A percentile compares a stretch with the other conserved stretches of the same genome.
These are phyloP conservation scores for Orchestes rusci DNA, from an alignment of 2,888 invertebrate species.

Conservation along the genomic window DNA sequence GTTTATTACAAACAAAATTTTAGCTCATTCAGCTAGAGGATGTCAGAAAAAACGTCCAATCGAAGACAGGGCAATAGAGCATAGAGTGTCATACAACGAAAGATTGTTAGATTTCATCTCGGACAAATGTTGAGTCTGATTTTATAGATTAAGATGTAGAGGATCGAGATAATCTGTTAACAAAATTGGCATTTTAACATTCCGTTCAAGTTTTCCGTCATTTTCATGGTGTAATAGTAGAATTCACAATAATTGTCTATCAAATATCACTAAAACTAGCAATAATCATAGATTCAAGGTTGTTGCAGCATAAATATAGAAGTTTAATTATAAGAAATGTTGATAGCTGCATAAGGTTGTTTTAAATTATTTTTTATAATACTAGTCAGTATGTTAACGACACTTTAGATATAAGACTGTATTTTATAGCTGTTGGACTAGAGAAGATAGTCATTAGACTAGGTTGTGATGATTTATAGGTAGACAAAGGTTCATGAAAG, in stretches of 20 bases:
- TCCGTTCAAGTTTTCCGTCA: too few relatives aligned
- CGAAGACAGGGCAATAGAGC: conserved; percentile 34
- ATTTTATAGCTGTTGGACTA: conserved; percentile 14
- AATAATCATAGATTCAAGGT: too few relatives aligned
- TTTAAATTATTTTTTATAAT: conserved; percentile 37
- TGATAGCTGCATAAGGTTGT: conserved; percentile 34
- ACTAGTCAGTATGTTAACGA: conserved; percentile 25
- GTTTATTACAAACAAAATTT: conserved; percentile 22
- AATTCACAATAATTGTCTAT: too few relatives aligned
- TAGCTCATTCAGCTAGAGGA: conserved; percentile 67
- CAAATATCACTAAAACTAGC: too few relatives aligned
- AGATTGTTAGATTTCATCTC: conserved; percentile 9
- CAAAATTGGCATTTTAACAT: too few relatives aligned
- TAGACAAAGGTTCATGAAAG: too few relatives aligned
- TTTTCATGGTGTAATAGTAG: too few relatives aligned
- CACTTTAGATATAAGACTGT: conserved; percentile 29
- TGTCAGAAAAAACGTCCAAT: conserved; percentile 36
- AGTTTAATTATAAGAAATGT: conserved; percentile 21
- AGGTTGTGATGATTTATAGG: too few relatives aligned
- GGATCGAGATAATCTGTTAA: too few relatives aligned
- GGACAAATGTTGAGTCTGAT: conserved; percentile 15
- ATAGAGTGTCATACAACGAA: conserved; percentile 33
- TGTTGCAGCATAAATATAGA: neutral
- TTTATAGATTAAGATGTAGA: conserved; percentile 14
- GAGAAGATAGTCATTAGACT: too few relatives aligned